phyloP scores from a whole-genome alignment of 2,113 vertebrate genomes.

The Coreoperca whiteheadi region DNA sequence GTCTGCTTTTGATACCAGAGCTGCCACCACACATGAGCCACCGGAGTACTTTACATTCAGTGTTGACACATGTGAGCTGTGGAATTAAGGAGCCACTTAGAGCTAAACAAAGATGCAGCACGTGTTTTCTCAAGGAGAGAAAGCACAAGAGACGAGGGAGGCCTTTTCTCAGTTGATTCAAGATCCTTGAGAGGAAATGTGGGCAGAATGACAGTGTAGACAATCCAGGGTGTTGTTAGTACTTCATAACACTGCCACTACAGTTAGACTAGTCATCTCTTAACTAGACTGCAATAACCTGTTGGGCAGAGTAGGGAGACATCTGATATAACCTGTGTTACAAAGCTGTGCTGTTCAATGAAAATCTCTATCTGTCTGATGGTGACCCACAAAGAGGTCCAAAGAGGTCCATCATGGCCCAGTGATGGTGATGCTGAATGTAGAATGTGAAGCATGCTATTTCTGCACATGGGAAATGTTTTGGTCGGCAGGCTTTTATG shows the following conservation, averaged over 20 bases:
- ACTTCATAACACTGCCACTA: background rate
- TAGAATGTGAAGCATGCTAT: slow-evolving; percentile 1
- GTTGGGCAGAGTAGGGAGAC: background rate
- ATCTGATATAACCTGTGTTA: background rate
- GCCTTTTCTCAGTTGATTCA: slow-evolving; percentile 45
- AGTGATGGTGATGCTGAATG: slow-evolving; percentile 20
- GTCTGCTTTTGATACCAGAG: slow-evolving; percentile 29
- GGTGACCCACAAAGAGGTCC: background rate
- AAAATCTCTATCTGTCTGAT: background rate
- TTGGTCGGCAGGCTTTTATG: slow-evolving; percentile 12
- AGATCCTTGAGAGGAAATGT: slow-evolving; percentile 50
- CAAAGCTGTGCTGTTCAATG: background rate
- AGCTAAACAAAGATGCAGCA: slow-evolving; percentile 65
- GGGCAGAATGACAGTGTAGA: slow-evolving; percentile 23
- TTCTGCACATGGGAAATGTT: background rate
- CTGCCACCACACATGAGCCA: slow-evolving; percentile 36
- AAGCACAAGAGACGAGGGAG: slow-evolving; percentile 37
- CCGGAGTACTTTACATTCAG: slow-evolving; percentile 37
- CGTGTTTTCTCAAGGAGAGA: slow-evolving; percentile 74
- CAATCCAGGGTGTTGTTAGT: slow-evolving; percentile 9
- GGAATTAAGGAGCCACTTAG: slow-evolving; percentile 75
- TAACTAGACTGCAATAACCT: background rate
- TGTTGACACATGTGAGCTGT: slow-evolving; percentile 74
- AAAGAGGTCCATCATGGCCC: background rate
- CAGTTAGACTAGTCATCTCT: background rate